Evolutionary conservation across 2,888 invertebrate species (phyloP).

Genomic region (Drosophila anceps): DNA sequence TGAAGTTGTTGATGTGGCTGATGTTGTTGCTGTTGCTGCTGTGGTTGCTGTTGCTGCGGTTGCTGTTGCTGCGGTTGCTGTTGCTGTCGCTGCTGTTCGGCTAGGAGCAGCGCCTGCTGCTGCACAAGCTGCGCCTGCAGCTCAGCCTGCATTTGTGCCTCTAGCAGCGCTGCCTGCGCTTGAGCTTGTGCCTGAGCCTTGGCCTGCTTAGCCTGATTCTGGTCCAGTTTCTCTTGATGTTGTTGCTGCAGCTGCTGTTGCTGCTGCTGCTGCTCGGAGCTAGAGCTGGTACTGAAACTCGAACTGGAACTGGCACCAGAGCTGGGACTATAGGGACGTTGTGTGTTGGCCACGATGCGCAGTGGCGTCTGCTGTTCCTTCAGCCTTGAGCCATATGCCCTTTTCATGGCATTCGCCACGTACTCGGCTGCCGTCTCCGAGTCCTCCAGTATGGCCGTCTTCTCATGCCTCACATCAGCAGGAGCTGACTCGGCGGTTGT

Average conservation of each 20-base stretch:
- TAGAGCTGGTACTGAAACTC: slow-evolving; percentile 25
- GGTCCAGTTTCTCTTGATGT: slow-evolving; percentile 34
- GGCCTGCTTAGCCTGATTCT: slow-evolving; percentile 42
- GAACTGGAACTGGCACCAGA: slow-evolving; percentile 22
- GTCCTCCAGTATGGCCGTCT: slow-evolving; percentile 71
- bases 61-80: slow-evolving; percentile 62
- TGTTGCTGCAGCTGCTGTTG: slow-evolving; percentile 37
- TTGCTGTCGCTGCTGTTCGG: slow-evolving; percentile 59
- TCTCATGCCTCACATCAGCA: slow-evolving; percentile 32
- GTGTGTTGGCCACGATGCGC: slow-evolving; percentile 29
- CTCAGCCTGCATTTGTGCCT: slow-evolving; percentile 65
- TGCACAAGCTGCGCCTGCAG: slow-evolving; percentile 58
- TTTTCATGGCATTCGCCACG: slow-evolving; percentile 84
- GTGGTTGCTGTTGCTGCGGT: slow-evolving; percentile 30
- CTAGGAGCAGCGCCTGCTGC: slow-evolving; percentile 49
- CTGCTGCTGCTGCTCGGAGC: slow-evolving; percentile 38
- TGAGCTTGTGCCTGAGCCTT: slow-evolving; percentile 51
- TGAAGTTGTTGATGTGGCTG: slow-evolving; percentile 22
- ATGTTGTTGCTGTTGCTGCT: slow-evolving; percentile 16
- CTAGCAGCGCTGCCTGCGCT: slow-evolving; percentile 55
- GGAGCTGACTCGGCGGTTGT: slow-evolving; percentile 40
- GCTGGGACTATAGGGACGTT: slow-evolving; percentile 36
- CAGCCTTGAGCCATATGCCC: slow-evolving; percentile 78
- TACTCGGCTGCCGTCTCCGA: slow-evolving; percentile 84
- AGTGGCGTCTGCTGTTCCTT: slow-evolving; percentile 57